A percentile compares a stretch with the other conserved stretches of the same genome.
These are phyloP conservation scores for Operophtera brumata DNA, from an alignment of 2,888 invertebrate genomes.

Conservation along the genomic window DNA sequence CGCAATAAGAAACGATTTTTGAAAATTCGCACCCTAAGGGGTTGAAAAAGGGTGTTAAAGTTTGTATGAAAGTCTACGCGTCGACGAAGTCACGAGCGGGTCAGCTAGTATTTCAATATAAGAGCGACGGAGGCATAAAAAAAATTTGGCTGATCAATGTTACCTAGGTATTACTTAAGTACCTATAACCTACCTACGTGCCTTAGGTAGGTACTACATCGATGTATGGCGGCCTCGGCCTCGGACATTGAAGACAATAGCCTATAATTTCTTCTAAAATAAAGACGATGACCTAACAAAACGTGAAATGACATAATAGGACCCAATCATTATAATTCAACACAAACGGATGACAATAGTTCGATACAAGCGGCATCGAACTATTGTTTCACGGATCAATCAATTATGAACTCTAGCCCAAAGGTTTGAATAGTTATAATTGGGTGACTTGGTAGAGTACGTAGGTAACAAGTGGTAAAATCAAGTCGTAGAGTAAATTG, in stretches of 20 bases:
- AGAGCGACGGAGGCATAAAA: too few species aligned
- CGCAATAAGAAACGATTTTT: too few species aligned
- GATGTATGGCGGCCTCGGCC: background rate
- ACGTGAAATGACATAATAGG: slow-evolving; percentile 20
- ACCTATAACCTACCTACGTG: too few species aligned
- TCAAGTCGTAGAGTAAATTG: slow-evolving; percentile 20
- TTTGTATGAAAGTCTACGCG: too few species aligned
- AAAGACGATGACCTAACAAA: slow-evolving; percentile 8
- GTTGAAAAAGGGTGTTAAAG: too few species aligned
- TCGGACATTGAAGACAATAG: background rate
- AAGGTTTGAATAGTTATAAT: background rate
- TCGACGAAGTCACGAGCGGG: too few species aligned
- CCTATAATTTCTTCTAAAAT: slow-evolving; percentile 5
- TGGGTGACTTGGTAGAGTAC: background rate
- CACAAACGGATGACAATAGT: too few species aligned
- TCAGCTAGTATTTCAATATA: too few species aligned
- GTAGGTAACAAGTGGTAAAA: background rate
- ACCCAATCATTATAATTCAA: slow-evolving; percentile 28
- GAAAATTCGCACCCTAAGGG: too few species aligned
- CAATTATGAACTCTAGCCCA: slow-evolving; percentile 9
- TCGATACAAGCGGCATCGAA: slow-evolving; percentile 12
- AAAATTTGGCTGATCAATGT: too few species aligned
- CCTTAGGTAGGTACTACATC: background rate
- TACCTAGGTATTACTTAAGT: too few species aligned
- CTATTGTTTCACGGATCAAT: slow-evolving; percentile 14